Base-by-base conservation (phyloP, 2,888 invertebrate genomes). In the Mesopsocus fuscifrons region DNA sequence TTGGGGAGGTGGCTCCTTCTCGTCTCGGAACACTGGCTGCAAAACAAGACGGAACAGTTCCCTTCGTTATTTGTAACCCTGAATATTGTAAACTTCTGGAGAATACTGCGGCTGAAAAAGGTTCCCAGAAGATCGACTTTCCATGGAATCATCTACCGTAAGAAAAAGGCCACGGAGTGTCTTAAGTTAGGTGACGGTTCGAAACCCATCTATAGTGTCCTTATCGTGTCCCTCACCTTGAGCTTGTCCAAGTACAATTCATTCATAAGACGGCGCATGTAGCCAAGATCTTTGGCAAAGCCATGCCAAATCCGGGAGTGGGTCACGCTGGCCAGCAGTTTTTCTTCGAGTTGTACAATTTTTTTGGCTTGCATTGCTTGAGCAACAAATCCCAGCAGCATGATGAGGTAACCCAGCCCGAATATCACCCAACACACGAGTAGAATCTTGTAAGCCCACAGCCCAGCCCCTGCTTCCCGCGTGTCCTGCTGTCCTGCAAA, bases 351-450 rank as follows among this genome's bases (percentile, higher is more conserved):
- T 52, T 68, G 67, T 30, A 72, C 71, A 43, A 87, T 68, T 51
- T 73, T 68, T 56, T 85, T 82, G 50, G 82, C 83, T 42, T 71
- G 66, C 71, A 82, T 69, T 3, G 77, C 81, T 45, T 74, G 71
- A 1, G 83, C 77, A 50, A 88, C 82, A 55, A 85, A 87, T 2
- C 82, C 81, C 51, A 87, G 72, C 35, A 87, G 74, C 89, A 91
- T 91, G 18, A 88, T 75, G 34, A 88, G 71, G 59, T 91, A 91
- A 1, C 89, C 89, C 48, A 91, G 68, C 0, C 91, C 89, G 54
- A 88, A 87, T 46, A 88, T 83, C 43, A 91, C 84, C 91, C 91
- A 91, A 20, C 81, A 60, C 23, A 89, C 74, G 1, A 89, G 67
- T 52, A 83, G 81, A 46, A 79, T 71, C 60, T 88, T 76, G 63